phyloP scores from a whole-genome alignment of 2,888 invertebrate species.

The Drosophila leonis region DNA sequence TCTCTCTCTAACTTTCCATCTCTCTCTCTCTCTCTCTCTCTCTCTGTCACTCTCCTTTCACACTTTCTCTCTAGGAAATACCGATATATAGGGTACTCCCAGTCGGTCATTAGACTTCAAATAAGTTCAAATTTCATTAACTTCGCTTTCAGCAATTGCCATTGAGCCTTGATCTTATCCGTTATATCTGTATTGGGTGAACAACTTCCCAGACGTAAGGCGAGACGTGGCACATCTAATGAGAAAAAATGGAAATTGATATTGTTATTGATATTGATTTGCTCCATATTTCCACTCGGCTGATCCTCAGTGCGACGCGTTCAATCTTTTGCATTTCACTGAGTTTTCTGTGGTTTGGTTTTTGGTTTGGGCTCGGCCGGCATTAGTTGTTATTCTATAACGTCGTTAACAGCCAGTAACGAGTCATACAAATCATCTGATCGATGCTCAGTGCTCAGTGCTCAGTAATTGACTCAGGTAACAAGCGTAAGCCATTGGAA shows the following conservation, averaged over 20 bases:
- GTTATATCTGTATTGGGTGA: conserved; percentile 64
- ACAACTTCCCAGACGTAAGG: conserved; percentile 56
- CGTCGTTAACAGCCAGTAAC: conserved; percentile 17
- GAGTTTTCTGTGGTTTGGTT: conserved; percentile 67
- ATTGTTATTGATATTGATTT: conserved; percentile 58
- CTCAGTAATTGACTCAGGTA: conserved; percentile 40
- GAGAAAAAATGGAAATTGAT: conserved; percentile 50
- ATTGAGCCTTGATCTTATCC: conserved; percentile 57
- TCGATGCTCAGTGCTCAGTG: conserved; percentile 32
- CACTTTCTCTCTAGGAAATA: too few relatives aligned
- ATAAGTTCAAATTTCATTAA: conserved; percentile 1
- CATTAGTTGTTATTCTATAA: conserved; percentile 24
- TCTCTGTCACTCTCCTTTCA: not conserved
- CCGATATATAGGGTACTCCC: not conserved
- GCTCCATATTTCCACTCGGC: conserved; percentile 64
- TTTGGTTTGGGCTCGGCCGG: conserved; percentile 41
- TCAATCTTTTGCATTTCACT: conserved; percentile 46
- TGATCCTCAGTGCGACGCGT: conserved; percentile 30
- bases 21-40: not conserved
- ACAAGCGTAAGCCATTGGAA: conserved; percentile 20
- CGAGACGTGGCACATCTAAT: conserved; percentile 30
- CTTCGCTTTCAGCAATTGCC: conserved; percentile 22
- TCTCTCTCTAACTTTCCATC: not conserved
- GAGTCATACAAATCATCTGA: conserved; percentile 16
- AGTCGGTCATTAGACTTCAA: not conserved